Base-by-base conservation (phyloP, 1,140 invertebrate genomes). In the Dysdera silvatica region DNA sequence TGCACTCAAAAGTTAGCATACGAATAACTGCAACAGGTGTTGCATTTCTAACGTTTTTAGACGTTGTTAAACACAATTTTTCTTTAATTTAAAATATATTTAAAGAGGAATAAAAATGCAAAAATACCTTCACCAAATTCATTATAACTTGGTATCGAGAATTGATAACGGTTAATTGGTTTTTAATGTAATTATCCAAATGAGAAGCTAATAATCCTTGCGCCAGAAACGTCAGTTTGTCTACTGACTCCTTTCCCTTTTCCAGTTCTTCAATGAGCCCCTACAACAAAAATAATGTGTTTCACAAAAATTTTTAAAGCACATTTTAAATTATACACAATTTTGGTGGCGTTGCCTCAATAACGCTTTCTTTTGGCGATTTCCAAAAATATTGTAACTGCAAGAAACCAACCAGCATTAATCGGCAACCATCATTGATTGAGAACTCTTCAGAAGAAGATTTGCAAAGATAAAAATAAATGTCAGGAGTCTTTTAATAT, bases 151-250 rank as follows among this genome's bases (percentile, higher is more conserved):
- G 88, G 74, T 94, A 95, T 68, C 91, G 82, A 0, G 91, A 91
- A 72, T 91, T 90, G n/a, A 95, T 77, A 73, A 91, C 87, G 61
- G 89, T 82, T 24, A 96, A 77, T 73, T 96, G 92, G 73, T 92
- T 94, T 68, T 87, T 90, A 0, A 96, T 87, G 70, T 92, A 92
- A 0, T 87, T 87, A 71, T 96, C 92, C 24, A 94, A 75, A 70
- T 91, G 89, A 1, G 90, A 92, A 45, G 87, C 83, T 0, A 92
- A 72, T 14, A 95, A 76, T 23, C 81, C 81, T 45, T 86, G 79
- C 4, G 89, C 87, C 2, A 84, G 84, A 67, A 85, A 81, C 74
- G 91, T 90, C 47, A 94, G 87, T 69, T 84, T 87, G 26, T 91
- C 86, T 56, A 93, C 87, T 69, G 92, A 88, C 48, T 81, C 80